A percentile compares a stretch with the other conserved stretches of the same genome.
These are phyloP conservation scores for Xestia xanthographa DNA, from an alignment of 2,888 invertebrate species.

Conservation along the genomic window DNA sequence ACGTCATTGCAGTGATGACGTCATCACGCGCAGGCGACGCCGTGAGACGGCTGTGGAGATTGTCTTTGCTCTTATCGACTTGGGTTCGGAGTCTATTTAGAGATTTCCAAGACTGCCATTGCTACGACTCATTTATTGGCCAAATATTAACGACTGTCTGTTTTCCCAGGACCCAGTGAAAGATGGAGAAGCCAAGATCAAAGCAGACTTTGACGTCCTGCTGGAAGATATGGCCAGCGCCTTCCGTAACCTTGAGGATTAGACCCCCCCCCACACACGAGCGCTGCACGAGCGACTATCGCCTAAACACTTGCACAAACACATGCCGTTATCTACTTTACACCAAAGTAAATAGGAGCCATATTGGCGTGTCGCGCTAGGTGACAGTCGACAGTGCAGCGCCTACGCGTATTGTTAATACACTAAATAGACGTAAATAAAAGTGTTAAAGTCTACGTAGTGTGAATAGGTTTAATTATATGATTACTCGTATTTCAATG, in stretches of 20 bases:
- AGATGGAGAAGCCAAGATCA: slow-evolving; percentile 99
- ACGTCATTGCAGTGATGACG: neutral
- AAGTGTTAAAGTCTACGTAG: slow-evolving; percentile 75
- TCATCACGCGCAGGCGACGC: neutral
- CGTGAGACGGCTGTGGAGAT: neutral
- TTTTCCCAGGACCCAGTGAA: slow-evolving; percentile 97
- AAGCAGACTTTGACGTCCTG: slow-evolving; percentile 98
- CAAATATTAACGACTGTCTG: neutral
- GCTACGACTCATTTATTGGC: neutral
- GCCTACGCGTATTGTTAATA: slow-evolving; percentile 67
- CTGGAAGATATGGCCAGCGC: slow-evolving; percentile 99
- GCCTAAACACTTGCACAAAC: slow-evolving; percentile 43
- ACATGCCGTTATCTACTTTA: slow-evolving; percentile 37
- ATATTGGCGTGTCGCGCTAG: slow-evolving; percentile 42
- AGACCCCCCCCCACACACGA: slow-evolving; percentile 76
- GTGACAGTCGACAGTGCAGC: slow-evolving; percentile 36
- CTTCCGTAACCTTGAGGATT: slow-evolving; percentile 99
- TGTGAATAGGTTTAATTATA: slow-evolving; percentile 75
- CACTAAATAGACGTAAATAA: slow-evolving; percentile 73
- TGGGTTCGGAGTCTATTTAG: neutral
- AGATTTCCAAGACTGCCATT: neutral
- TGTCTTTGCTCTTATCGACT: neutral
- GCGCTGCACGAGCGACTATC: neutral
- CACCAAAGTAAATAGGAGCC: slow-evolving; percentile 17
- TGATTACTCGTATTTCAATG: slow-evolving; percentile 76